A percentile compares a stretch with the other conserved stretches of the same genome.
These are phyloP conservation scores for Pristionchus pacificus DNA, from an alignment of 1,140 invertebrate genomes.

Conservation along the genomic window DNA sequence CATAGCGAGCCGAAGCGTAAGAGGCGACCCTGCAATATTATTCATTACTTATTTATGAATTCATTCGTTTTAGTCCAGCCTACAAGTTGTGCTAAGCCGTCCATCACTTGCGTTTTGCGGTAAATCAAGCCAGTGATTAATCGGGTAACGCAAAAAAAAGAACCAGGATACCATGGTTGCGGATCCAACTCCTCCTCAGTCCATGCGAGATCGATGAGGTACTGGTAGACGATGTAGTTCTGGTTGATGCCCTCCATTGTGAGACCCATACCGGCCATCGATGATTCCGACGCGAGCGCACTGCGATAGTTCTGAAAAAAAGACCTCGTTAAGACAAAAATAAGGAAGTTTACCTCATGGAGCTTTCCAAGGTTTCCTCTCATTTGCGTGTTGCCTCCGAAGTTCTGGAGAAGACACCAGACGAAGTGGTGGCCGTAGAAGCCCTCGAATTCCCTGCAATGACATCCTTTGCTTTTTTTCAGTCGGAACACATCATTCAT, in stretches of 20 bases:
- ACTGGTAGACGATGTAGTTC: slow-evolving; percentile 31
- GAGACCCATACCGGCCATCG: slow-evolving; percentile 20
- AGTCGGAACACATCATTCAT: background rate
- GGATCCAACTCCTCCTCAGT: slow-evolving; percentile 5
- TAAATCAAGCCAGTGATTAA: no score
- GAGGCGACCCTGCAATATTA: slow-evolving; percentile 23
- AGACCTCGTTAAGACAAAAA: no score
- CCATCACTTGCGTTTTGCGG: no score
- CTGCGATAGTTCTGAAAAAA: slow-evolving; percentile 12
- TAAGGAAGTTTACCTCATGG: slow-evolving; percentile 1
- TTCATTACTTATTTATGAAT: no score
- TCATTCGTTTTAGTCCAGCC: slow-evolving; percentile 5
- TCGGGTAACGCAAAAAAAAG: background rate
- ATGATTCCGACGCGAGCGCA: slow-evolving; percentile 7
- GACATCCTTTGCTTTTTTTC: no score
- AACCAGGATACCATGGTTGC: slow-evolving; percentile 1
- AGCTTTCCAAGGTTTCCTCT: slow-evolving; percentile 23
- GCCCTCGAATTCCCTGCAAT: background rate
- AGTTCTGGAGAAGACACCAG: slow-evolving; percentile 29
- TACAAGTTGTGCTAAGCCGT: no score
- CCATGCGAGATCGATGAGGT: slow-evolving; percentile 28
- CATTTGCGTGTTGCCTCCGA: slow-evolving; percentile 29
- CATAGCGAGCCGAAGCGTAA: slow-evolving; percentile 17
- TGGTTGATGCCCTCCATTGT: slow-evolving; percentile 32
- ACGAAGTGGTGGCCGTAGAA: slow-evolving; percentile 30